A percentile compares a stretch with the other conserved stretches of the same genome.
Conservation (phyloP, 2,797 vertebrate species). For the Pseudochirops corinnae region DNA sequence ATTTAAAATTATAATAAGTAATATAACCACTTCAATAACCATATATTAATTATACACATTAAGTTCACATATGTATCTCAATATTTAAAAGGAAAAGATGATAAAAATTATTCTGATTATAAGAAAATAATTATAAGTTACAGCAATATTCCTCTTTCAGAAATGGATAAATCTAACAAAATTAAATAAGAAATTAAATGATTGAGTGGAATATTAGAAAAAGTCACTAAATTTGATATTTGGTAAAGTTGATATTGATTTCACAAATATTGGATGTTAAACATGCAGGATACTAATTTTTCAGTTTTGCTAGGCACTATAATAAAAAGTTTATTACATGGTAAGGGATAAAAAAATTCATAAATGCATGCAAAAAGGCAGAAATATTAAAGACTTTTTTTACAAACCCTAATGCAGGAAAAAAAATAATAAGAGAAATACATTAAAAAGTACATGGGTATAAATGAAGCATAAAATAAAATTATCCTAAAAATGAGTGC, state of each 20-base stretch:
- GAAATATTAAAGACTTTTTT: not conserved
- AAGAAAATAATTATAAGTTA: not conserved
- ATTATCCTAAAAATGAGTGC: not conserved
- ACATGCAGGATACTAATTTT: not conserved
- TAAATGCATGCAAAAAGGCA: not conserved
- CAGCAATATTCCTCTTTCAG: not conserved
- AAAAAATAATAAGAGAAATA: not conserved
- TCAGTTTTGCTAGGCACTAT: not conserved
- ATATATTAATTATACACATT: too few species aligned
- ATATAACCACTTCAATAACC: too few species aligned
- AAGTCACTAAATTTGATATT: not conserved
- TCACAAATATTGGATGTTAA: not conserved
- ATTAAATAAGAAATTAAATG: not conserved
- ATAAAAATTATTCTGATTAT: too few species aligned
- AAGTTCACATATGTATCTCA: too few species aligned
- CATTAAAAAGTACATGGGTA: not conserved
- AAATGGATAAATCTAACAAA: not conserved
- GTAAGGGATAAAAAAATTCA: not conserved
- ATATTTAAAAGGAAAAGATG: too few species aligned
- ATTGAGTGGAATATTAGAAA: not conserved
- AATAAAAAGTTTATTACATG: not conserved
- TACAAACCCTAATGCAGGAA: not conserved
- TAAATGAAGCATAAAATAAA: not conserved
- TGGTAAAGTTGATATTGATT: not conserved
- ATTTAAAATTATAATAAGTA: too few species aligned